phyloP scores from a whole-genome alignment of 2,113 vertebrate species.

The Polypterus senegalus region DNA sequence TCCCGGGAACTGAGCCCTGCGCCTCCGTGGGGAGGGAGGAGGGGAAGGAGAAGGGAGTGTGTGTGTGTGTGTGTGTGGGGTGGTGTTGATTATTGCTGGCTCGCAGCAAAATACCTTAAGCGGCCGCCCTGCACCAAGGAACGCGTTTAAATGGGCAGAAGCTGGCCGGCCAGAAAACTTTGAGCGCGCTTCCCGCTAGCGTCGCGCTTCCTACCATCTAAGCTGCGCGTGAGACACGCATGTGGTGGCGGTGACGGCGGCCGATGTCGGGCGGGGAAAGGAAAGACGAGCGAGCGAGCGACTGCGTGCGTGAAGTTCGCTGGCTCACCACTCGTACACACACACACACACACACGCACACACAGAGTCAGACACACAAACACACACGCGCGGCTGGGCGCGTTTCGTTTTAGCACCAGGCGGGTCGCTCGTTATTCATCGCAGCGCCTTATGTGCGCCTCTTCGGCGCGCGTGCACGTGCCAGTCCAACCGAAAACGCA shows the following conservation, averaged over 20 bases:
- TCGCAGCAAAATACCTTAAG: no score
- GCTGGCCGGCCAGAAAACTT: slow-evolving; percentile 32
- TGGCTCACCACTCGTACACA: neutral
- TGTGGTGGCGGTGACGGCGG: no score
- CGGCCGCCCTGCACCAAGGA: no score
- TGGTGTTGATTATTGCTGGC: no score
- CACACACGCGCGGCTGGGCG: slow-evolving; percentile 4
- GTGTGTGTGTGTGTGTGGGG: no score
- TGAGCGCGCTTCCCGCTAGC: slow-evolving; percentile 17
- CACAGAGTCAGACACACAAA: neutral
- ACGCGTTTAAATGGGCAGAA: no score
- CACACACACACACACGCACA: neutral
- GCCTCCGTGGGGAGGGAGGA: slow-evolving; percentile 23
- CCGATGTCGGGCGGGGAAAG: no score
- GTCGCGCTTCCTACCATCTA: slow-evolving; percentile 34
- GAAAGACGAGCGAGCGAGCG: no score
- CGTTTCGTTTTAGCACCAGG: slow-evolving; percentile 1
- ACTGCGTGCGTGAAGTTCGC: no score
- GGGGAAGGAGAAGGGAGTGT: no score
- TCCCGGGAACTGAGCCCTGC: slow-evolving; percentile 28
- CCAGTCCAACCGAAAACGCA: no score
- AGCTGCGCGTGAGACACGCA: slow-evolving; percentile 24
- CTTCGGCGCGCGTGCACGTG: no score
- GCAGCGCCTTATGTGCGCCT: slow-evolving; percentile 1
- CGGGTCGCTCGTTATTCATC: slow-evolving; percentile 22